Base-by-base conservation (phyloP, 2,113 vertebrate species). In the Oreochromis niloticus region DNA sequence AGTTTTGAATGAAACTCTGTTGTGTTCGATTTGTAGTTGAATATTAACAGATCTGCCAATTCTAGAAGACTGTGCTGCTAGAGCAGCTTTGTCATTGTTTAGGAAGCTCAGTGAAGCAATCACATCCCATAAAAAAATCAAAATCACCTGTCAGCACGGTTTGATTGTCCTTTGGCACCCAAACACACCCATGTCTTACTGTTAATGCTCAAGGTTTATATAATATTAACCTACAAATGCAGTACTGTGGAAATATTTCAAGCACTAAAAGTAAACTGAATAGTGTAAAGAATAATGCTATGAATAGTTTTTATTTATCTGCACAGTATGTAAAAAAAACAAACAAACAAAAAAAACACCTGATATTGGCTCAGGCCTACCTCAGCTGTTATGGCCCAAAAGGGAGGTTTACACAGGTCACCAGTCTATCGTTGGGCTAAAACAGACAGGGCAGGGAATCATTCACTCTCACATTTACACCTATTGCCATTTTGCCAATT, bases 71-170 rank as follows among this genome's bases (percentile, higher is more conserved):
- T 48, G 43, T 50, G 71, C 41, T 19, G 9, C 24, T 12, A 78
- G 43, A 78, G 71, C 24, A 50, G 43, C 24, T 50, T 78, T 78
- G 6, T 50, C 43, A 32, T 48, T 46, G 14, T 48, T 75, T 19
- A 48, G 41, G 24, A 75, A 19, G 22, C 71, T 75, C 43, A 50
- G 9, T 50, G 9, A 75, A 30, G 71, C 24, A 50, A 50, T 48
- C 10, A 50, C 14, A 30, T 12, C 24, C 43, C 9, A 6, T 46
- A 6, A 71, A 71, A n/a, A 41, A 4, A 43, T 24, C 36, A 0
- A 71, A 71, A 71, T 43, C 5, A 73, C 3, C n/a, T 0, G 36
- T 24, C 0, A 24, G n/a, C 66, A 71, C 0, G 2, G 4, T 43
- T 71, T 43, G 66, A 71, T 43, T 71, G n/a, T 9, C 1, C n/a